Conservation (phyloP, 2,888 invertebrate genomes). For the Drosophila atroscutellata region DNA sequence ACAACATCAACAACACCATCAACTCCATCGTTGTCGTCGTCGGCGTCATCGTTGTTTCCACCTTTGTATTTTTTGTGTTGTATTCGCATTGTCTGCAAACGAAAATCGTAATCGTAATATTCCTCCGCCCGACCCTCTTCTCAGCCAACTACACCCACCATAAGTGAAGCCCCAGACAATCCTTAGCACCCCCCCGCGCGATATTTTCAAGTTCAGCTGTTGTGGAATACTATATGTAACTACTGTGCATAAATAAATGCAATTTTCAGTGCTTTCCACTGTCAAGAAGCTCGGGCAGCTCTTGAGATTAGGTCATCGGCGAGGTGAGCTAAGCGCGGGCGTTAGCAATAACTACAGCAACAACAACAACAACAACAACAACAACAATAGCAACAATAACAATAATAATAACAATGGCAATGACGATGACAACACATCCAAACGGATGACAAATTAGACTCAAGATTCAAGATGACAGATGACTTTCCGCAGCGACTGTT, state of each 20-base stretch:
- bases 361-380: conserved; percentile 20
- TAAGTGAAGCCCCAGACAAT: not conserved
- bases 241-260: conserved; percentile 6
- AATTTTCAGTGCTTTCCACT: conserved; percentile 44
- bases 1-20: conserved; percentile 21
- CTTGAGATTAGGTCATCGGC: conserved; percentile 65
- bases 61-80: conserved; percentile 17
- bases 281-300: conserved; percentile 26
- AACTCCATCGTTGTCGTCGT: not conserved
- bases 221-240: conserved; percentile 25
- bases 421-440: conserved; percentile 35
- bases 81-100: conserved; percentile 43
- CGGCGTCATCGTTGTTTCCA: conserved; percentile 21
- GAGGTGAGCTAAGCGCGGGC: conserved; percentile 66
- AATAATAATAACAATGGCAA: conserved; percentile 34
- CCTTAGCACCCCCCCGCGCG: not conserved
- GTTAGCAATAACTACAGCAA: conserved; percentile 32
- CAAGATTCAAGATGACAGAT: conserved; percentile 33
- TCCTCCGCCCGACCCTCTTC: not conserved
- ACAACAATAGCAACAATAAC: not conserved
- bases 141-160: not conserved
- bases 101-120: conserved; percentile 1
- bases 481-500: conserved; percentile 9
- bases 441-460: conserved; percentile 36
- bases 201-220: conserved; percentile 57